A percentile compares a stretch with the other conserved stretches of the same genome.
Evolutionary conservation across 1,140 invertebrate species (phyloP).

Genomic region (Danaus plexippus): DNA sequence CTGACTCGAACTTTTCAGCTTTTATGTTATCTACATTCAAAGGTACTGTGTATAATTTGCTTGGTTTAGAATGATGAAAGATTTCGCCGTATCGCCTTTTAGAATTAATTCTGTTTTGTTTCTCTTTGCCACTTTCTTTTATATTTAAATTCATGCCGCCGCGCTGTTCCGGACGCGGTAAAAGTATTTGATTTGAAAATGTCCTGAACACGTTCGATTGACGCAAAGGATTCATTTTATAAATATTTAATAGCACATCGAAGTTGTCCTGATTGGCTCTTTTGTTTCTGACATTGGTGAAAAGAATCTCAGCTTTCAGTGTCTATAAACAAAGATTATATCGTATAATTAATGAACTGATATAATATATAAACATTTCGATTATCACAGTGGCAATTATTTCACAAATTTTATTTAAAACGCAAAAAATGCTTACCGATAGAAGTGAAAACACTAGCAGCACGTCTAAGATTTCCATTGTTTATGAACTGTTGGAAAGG

Average conservation of each 20-base stretch:
- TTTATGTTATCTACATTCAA: slow-evolving; percentile 10
- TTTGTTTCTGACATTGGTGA: slow-evolving; percentile 20
- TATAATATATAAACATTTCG: too few species aligned
- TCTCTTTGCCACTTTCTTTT: slow-evolving; percentile 43
- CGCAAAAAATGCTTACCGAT: too few species aligned
- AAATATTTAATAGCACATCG: slow-evolving; percentile 42
- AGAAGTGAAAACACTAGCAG: too few species aligned
- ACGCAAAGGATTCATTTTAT: slow-evolving; percentile 54
- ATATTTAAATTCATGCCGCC: slow-evolving; percentile 40
- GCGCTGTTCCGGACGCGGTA: slow-evolving; percentile 24
- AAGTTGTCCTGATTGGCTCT: slow-evolving; percentile 37
- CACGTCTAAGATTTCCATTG: too few species aligned
- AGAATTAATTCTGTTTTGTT: slow-evolving; percentile 24
- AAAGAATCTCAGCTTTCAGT: too few species aligned
- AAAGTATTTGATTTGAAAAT: slow-evolving; percentile 46
- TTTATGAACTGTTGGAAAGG: too few species aligned
- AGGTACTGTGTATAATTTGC: slow-evolving; percentile 3
- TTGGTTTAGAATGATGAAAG: slow-evolving; percentile 10
- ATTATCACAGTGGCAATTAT: too few species aligned
- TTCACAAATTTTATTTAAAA: too few species aligned
- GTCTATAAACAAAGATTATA: too few species aligned
- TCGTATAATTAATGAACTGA: too few species aligned
- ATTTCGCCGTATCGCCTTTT: slow-evolving; percentile 31
- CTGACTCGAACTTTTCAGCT: slow-evolving; percentile 10
- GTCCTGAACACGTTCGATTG: slow-evolving; percentile 44